phyloP scores from a whole-genome alignment of 2,113 vertebrate species.

The Scopus umbretta region DNA sequence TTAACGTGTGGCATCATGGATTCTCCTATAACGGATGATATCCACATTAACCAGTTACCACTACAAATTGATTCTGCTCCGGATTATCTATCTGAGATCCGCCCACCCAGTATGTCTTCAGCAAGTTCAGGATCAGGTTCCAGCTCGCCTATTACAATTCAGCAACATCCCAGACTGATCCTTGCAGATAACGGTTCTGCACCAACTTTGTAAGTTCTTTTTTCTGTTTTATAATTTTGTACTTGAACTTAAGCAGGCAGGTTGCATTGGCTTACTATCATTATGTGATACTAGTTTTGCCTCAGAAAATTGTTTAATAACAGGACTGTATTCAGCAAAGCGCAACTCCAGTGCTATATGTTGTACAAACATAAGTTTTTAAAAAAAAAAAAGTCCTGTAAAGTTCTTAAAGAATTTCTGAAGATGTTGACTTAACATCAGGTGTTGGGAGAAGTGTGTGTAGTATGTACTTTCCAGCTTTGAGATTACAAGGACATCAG shows the following conservation, averaged over 20 bases:
- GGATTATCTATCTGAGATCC: conserved; percentile 87
- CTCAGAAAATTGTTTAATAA: neutral
- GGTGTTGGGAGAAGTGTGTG: neutral
- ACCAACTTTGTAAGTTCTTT: conserved; percentile 85
- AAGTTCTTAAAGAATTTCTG: neutral
- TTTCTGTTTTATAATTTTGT: neutral
- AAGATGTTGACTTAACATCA: neutral
- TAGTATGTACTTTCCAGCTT: neutral
- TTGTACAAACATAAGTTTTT: neutral
- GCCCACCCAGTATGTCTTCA: conserved; percentile 90
- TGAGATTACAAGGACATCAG: neutral
- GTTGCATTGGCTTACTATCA: neutral
- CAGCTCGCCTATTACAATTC: conserved; percentile 90
- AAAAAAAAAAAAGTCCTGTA: neutral
- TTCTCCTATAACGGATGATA: conserved; percentile 87
- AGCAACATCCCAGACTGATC: conserved; percentile 86
- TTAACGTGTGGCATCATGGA: conserved; percentile 97
- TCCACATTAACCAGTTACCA: conserved; percentile 87
- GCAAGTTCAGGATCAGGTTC: conserved; percentile 90
- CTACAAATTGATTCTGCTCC: conserved; percentile 83
- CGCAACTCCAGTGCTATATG: neutral
- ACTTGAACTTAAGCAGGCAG: neutral
- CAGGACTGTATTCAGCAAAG: neutral
- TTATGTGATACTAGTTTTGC: neutral
- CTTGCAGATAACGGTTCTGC: conserved; percentile 78